Base-by-base conservation (phyloP, 2,113 vertebrate genomes). In the Megaceryle torquata region DNA sequence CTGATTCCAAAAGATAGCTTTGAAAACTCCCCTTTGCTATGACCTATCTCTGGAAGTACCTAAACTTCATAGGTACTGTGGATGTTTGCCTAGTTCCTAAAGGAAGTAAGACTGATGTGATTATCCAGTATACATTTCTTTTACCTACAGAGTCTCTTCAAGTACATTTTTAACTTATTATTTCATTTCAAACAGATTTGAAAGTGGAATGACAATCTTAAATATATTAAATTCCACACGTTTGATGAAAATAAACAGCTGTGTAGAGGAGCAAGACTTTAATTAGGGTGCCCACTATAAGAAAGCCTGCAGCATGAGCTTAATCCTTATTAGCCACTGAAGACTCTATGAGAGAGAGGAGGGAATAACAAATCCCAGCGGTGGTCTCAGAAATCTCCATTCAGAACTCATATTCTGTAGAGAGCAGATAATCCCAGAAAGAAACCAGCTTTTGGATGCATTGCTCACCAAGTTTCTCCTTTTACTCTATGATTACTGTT, bases 311-410 rank as follows among this genome's bases (percentile, higher is more conserved):
- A 85, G 77, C 53, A 61, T n/a, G 50, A 95, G 61, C 9, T 92
- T 95, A 92, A 96, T 89, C 91, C 86, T 91, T 95, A 69, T 92
- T 87, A 94, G 82, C 53, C 53, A 72, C 15, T 76, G 48, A 91
- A 91, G 48, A 69, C 31, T 75, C 31, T 59, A 8, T 50, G 60
- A 89, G n/a, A 54, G 61, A 75, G 26, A 85, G 60, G 39, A 82
- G 25, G 37, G 29, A 91, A 84, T 84, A 76, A 92, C 39, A 95
- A 79, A 87, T 67, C 75, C 59, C 79, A 89, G 26, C 33, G 64
- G 28, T 60, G 25, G 57, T 53, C 56, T 93, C 77, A 63, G 33
- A 92, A 95, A 90, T 91, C 61, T 92, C 72, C 68, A 68, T 29
- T 92, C 53, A 85, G 61, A 92, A 35, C 21, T 91, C 46, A 48